These are phyloP conservation scores for Dasyurus viverrinus DNA, from an alignment of 2,113 vertebrate species.

Conservation along the genomic window DNA sequence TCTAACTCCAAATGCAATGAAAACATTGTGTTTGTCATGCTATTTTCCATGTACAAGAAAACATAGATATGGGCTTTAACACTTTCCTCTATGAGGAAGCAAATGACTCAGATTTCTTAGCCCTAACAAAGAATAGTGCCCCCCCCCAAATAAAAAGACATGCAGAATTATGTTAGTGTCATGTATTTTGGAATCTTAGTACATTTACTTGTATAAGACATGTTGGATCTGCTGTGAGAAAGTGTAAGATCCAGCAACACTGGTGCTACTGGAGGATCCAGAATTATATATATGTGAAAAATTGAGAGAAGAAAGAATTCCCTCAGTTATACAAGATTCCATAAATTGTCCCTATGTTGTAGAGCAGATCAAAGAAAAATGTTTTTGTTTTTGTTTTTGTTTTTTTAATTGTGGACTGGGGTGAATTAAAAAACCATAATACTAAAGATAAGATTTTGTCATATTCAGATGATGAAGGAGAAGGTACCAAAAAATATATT, in stretches of 20 bases:
- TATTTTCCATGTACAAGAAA: neutral
- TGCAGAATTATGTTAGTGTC: neutral
- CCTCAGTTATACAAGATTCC: neutral
- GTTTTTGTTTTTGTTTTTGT: too few species aligned
- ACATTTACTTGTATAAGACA: conserved; percentile 23
- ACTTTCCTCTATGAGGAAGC: conserved; percentile 47
- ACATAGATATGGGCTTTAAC: neutral
- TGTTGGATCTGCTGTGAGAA: conserved; percentile 11
- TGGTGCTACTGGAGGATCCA: neutral
- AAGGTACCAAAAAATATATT: neutral
- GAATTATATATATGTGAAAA: neutral
- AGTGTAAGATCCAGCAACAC: neutral
- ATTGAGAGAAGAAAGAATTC: neutral
- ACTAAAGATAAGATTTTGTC: neutral
- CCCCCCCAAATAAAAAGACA: neutral
- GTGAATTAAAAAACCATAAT: neutral
- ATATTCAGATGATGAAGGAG: neutral
- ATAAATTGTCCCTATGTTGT: neutral
- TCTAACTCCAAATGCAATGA: neutral
- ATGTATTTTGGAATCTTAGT: conserved; percentile 40
- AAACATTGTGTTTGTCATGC: neutral
- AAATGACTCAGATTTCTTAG: neutral
- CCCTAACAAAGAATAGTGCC: neutral
- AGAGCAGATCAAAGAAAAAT: neutral
- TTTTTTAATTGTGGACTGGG: neutral